A percentile compares a stretch with the other conserved stretches of the same genome.
Evolutionary conservation across 2,797 vertebrate genomes (phyloP).

Genomic region (Carcharodon carcharias): DNA sequence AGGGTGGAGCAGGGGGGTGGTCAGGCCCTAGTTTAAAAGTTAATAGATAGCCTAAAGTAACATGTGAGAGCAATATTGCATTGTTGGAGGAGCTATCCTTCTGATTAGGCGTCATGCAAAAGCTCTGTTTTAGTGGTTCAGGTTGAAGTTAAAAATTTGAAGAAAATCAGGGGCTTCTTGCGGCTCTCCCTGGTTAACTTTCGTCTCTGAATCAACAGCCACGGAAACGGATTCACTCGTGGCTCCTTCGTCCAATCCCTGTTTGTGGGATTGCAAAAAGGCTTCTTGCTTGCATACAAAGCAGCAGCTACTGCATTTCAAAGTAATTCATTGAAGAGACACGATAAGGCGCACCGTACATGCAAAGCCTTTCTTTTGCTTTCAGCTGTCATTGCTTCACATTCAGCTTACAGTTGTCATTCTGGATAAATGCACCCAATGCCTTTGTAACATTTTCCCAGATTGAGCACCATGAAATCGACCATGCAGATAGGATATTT

Average conservation of each 20-base stretch:
- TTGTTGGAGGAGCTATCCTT: not conserved
- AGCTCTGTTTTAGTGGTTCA: not conserved
- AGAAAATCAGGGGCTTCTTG: not conserved
- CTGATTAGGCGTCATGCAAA: not conserved
- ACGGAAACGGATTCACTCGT: not conserved
- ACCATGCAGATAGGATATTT: not conserved
- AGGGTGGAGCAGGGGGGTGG: too few relatives aligned
- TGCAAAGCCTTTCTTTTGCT: constrained; percentile 7
- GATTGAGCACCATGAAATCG: not conserved
- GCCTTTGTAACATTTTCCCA: not conserved
- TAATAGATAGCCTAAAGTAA: not conserved
- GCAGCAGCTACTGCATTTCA: not conserved
- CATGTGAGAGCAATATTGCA: not conserved
- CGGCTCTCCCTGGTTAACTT: not conserved
- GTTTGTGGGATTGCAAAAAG: not conserved
- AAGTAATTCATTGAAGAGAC: not conserved
- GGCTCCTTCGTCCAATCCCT: not conserved
- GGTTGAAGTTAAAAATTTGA: not conserved
- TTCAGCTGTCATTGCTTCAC: not conserved
- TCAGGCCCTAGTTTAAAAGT: too few relatives aligned
- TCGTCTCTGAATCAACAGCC: not conserved
- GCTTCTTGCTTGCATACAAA: not conserved
- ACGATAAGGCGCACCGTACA: not conserved
- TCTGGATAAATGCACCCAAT: not conserved
- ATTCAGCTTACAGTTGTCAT: not conserved